phyloP scores from a whole-genome alignment of 1,140 invertebrate genomes.

The Polypedilum vanderplanki region DNA sequence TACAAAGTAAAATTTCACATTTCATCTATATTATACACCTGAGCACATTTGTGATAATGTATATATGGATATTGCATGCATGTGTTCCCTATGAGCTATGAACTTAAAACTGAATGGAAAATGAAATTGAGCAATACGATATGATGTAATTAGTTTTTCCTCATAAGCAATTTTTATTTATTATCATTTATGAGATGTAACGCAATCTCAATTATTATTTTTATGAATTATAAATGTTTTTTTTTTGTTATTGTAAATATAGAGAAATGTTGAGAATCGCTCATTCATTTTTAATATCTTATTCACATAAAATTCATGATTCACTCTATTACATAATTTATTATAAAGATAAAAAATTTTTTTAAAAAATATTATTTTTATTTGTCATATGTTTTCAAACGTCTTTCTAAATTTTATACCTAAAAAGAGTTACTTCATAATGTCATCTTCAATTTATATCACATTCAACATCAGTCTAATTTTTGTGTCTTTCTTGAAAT shows the following conservation, averaged over 20 bases:
- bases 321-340: no score
- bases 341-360: no score
- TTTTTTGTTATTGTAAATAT: background rate
- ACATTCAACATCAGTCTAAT: no score
- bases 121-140: background rate
- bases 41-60: conserved; percentile 17
- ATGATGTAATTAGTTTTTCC: conserved; percentile 13
- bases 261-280: no score
- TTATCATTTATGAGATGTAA: background rate
- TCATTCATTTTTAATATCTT: no score
- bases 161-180: background rate
- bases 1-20: conserved; percentile 6
- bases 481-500: no score
- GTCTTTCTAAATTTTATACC: no score
- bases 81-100: background rate
- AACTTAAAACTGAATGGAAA: background rate
- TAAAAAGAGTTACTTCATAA: no score
- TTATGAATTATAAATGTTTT: background rate
- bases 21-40: conserved; percentile 19
- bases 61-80: background rate
- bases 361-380: no score
- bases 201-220: background rate
- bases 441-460: no score
- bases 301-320: no score
- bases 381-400: no score